Conservation (phyloP, 2,888 invertebrate genomes). For the Eupithecia abbreviata region DNA sequence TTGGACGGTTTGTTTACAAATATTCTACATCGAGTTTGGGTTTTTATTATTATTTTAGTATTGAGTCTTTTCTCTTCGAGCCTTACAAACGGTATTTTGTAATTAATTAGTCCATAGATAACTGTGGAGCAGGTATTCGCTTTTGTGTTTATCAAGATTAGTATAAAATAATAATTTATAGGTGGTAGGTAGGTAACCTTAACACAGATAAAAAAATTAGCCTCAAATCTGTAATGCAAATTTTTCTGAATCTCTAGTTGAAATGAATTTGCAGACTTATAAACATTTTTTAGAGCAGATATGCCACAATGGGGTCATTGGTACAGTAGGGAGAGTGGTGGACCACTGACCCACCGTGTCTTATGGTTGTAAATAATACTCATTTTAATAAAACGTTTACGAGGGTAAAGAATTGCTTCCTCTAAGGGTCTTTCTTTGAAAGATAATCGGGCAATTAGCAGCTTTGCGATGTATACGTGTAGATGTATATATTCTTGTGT, state of each 20-base stretch:
- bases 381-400: not conserved
- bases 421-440: not conserved
- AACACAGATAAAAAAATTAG: too few species aligned
- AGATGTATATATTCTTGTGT: too few species aligned
- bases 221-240: not conserved
- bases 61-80: not conserved
- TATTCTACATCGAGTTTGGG: too few species aligned
- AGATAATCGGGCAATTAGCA: not conserved
- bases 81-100: not conserved
- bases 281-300: not conserved
- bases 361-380: constrained; percentile 8
- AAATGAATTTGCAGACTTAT: constrained; percentile 7
- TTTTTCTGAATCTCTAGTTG: not conserved
- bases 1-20: too few species aligned
- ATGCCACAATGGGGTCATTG: constrained; percentile 48
- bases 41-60: not conserved
- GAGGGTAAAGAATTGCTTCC: not conserved
- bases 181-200: too few species aligned
- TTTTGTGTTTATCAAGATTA: not conserved
- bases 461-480: not conserved
- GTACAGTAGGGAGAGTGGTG: constrained; percentile 37
- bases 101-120: not conserved
- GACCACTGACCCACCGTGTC: constrained; percentile 22
- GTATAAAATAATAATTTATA: not conserved
- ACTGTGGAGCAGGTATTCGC: not conserved